phyloP scores from a whole-genome alignment of 2,797 vertebrate species.

The Sebastes kiyomatsui region DNA sequence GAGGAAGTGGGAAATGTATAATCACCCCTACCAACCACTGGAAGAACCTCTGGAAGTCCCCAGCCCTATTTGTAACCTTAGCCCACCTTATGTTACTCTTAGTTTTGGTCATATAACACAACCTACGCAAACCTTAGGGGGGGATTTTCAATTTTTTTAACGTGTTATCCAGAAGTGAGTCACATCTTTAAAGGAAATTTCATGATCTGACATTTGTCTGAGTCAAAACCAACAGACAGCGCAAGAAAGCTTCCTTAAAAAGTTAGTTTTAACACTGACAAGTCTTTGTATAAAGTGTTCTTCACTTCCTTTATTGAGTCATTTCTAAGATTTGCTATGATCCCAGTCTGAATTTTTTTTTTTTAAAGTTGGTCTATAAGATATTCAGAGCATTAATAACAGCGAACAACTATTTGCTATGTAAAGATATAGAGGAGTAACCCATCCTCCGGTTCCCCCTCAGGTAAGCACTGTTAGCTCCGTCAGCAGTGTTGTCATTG shows the following conservation, averaged over 20 bases:
- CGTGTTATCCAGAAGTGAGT: background rate
- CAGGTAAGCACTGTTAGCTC: no score
- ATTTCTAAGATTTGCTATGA: background rate
- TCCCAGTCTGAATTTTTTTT: background rate
- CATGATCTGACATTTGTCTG: background rate
- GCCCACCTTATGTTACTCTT: background rate
- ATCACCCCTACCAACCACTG: background rate
- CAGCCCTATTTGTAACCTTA: background rate
- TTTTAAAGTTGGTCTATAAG: no score
- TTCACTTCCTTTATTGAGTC: background rate
- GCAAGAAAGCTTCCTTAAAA: background rate
- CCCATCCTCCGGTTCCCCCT: no score
- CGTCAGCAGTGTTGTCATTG: no score
- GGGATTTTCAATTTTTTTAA: background rate
- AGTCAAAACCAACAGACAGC: background rate
- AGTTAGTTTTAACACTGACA: background rate
- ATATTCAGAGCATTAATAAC: no score
- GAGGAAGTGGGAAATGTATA: background rate
- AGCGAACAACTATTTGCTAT: no score
- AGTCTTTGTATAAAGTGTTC: background rate
- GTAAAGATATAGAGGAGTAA: no score
- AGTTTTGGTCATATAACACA: background rate
- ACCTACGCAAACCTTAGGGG: background rate
- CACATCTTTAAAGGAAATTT: background rate
- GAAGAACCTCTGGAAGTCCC: conserved; percentile 30